Conservation (phyloP, 1,140 invertebrate species). For the Drosophila albomicans region DNA sequence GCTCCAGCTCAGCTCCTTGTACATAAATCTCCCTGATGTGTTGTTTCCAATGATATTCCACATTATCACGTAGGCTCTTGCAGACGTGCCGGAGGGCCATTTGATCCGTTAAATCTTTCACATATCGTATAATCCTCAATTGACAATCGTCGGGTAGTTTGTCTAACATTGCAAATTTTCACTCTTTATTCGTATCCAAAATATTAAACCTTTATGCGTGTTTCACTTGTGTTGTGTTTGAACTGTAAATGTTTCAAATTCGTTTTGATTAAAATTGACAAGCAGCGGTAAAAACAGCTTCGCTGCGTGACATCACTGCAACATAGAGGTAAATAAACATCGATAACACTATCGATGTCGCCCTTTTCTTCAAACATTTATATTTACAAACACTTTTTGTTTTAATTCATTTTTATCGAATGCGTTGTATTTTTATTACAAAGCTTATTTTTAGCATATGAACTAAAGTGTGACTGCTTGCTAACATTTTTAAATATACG, state of each 20-base stretch:
- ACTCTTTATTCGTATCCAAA: neutral
- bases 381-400: no score
- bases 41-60: conserved; percentile 42
- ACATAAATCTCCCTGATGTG: neutral
- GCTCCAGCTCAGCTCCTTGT: neutral
- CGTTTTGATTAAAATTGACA: neutral
- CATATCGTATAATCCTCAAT: conserved; percentile 42
- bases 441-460: no score
- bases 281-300: neutral
- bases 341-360: no score
- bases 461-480: no score
- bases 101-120: conserved; percentile 43
- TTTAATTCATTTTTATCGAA: no score
- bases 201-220: neutral
- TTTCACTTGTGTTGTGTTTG: neutral
- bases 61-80: neutral
- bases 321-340: neutral
- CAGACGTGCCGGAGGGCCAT: conserved; percentile 24
- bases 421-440: no score
- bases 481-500: no score
- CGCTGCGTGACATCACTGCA: neutral
- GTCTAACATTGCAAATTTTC: conserved; percentile 18
- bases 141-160: conserved; percentile 48
- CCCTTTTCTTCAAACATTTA: no score
- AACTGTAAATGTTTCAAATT: neutral